These are phyloP conservation scores for Grapholita molesta DNA, from an alignment of 1,140 invertebrate genomes.

Conservation along the genomic window DNA sequence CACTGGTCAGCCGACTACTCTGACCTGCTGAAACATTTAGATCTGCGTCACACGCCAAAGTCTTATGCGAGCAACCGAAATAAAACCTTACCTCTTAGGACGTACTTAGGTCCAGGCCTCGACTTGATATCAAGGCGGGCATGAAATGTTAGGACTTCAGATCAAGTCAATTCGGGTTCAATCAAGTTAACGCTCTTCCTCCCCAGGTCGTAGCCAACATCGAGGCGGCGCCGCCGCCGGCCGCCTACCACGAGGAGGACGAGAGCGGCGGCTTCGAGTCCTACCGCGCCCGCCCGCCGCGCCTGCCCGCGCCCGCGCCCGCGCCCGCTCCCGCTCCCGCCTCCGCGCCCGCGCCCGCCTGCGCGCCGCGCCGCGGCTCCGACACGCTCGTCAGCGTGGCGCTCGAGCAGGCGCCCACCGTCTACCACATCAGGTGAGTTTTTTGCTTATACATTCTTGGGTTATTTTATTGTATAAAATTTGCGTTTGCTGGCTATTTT, in stretches of 20 bases:
- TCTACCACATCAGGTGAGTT: conserved; percentile 51
- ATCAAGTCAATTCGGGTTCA: too few species aligned
- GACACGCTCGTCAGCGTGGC: conserved; percentile 58
- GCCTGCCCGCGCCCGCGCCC: conserved; percentile 48
- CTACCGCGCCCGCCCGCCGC: conserved; percentile 60
- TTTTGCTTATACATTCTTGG: too few species aligned
- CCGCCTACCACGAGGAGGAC: conserved; percentile 68
- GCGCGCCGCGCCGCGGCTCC: conserved; percentile 61
- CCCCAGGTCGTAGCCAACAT: conserved; percentile 80
- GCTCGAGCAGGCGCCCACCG: conserved; percentile 21
- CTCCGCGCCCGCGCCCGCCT: conserved; percentile 50
- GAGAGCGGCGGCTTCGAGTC: conserved; percentile 74
- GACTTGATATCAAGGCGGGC: too few species aligned
- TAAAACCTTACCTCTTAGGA: too few species aligned
- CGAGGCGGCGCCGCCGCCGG: conserved; percentile 73
- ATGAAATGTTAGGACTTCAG: too few species aligned
- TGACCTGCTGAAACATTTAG: too few species aligned
- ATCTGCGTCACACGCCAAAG: too few species aligned
- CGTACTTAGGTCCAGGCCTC: too few species aligned
- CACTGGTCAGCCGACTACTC: too few species aligned
- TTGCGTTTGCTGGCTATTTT: too few species aligned
- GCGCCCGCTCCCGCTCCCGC: conserved; percentile 32
- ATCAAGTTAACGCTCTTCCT: conserved; percentile 17
- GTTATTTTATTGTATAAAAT: too few species aligned
- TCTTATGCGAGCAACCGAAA: too few species aligned